Percentiles rank a stretch among this genome's conserved stretches.
Evolutionary conservation across 2,113 vertebrate genomes (phyloP).

Genomic region (Cyanoliseus patagonus): DNA sequence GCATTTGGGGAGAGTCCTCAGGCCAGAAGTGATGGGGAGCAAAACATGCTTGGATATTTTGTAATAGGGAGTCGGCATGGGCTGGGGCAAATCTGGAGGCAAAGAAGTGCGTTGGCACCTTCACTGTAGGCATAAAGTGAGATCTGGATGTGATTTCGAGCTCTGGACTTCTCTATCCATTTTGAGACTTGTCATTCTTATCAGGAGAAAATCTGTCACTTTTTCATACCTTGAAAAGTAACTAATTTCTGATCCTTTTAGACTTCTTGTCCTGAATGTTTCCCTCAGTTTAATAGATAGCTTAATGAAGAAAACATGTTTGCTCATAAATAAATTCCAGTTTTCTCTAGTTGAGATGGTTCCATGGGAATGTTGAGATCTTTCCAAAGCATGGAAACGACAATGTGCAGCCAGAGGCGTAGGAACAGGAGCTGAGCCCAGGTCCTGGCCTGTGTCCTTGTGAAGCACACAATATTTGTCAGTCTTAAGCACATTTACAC

Average conservation of each 20-base stretch:
- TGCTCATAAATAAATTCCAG: neutral
- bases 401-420: neutral
- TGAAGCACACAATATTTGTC: neutral
- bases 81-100: neutral
- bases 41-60: neutral
- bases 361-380: neutral
- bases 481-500: neutral
- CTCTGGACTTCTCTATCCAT: neutral
- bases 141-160: neutral
- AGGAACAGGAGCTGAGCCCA: neutral
- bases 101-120: neutral
- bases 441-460: neutral
- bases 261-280: rapidly evolving
- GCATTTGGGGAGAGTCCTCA: neutral
- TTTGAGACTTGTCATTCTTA: neutral
- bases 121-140: rapidly evolving
- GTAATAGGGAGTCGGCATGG: rapidly evolving
- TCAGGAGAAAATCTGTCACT: neutral
- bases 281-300: neutral
- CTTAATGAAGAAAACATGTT: neutral
- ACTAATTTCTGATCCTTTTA: rapidly evolving
- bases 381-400: neutral
- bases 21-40: rapidly evolving
- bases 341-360: neutral
- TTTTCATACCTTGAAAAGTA: rapidly evolving